These are phyloP conservation scores for Protonemura montana DNA, from an alignment of 2,888 invertebrate genomes.

Conservation along the genomic window DNA sequence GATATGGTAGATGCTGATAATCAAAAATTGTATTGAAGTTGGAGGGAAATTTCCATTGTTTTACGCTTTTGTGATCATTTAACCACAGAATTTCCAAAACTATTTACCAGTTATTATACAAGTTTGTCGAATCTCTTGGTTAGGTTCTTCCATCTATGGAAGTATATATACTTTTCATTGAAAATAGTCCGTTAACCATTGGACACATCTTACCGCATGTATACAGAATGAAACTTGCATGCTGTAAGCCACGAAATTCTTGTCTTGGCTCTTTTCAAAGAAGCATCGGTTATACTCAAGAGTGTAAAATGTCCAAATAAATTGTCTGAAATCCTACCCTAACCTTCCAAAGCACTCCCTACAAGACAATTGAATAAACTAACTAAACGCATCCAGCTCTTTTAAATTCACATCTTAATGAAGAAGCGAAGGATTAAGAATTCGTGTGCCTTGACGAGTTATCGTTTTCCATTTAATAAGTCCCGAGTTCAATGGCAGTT, in stretches of 20 bases:
- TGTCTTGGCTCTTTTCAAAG: not conserved
- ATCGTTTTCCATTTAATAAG: constrained; percentile 39
- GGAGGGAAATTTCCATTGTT: too few relatives aligned
- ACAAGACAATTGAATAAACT: not conserved
- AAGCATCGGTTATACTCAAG: not conserved
- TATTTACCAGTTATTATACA: too few relatives aligned
- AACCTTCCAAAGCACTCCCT: not conserved
- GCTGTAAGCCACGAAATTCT: not conserved
- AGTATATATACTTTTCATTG: too few relatives aligned
- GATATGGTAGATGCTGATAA: too few relatives aligned
- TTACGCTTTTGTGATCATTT: too few relatives aligned
- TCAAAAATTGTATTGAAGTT: too few relatives aligned
- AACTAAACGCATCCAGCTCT: not conserved
- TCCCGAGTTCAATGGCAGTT: constrained; percentile 50
- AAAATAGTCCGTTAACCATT: too few relatives aligned
- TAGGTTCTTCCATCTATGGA: too few relatives aligned
- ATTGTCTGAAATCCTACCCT: not conserved
- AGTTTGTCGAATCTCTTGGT: too few relatives aligned
- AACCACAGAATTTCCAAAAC: too few relatives aligned
- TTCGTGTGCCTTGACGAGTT: constrained; percentile 47
- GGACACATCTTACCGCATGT: too few relatives aligned
- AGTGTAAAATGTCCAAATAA: not conserved
- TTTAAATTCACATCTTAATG: constrained; percentile 29
- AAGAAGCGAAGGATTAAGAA: constrained; percentile 48
- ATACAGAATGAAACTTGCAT: too few relatives aligned